Base-by-base conservation (phyloP, 2,888 invertebrate genomes). In the Phengaris arion region DNA sequence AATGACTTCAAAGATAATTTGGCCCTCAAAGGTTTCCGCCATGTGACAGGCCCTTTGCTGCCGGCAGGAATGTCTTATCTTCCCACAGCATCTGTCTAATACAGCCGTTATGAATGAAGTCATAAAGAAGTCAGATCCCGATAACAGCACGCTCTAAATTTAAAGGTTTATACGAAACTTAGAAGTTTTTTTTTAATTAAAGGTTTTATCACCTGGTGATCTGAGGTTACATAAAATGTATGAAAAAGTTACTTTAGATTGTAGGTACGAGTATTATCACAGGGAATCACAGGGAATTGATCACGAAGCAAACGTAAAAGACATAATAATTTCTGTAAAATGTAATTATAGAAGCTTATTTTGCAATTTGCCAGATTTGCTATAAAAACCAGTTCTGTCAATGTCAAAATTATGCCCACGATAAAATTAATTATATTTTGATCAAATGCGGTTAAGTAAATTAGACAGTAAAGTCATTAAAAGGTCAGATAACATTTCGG, bases 71-170 rank as follows among this genome's bases (percentile, higher is more conserved):
- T 82, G 79, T 75, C 69, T 82, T 83, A 83, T 83, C 83, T 80
- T 8, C 82, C 78, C 79, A 79, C 75, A 78, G 82, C 80, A 81
- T 83, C 81, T 82, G 81, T 78, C 80, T 81, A 81, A 82, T 82
- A 80, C 83, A 81, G 82, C 79, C 82, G 82, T 82, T 81, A 79
- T 79, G 80, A 80, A 80, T 80, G 80, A 78, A 79, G 80, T 75
- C 77, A 82, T 82, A 82, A 82, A 83, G 80, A 82, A 80, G 78
- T 77, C 75, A 78, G 70, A 48, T 57, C 69, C 22, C 55, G 72
- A 72, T 72, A 72, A 52, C 72, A 22, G 54, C 72, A 72, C 52
- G 64, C 35, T 45, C 35, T 64, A 64, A 64, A 64, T 64, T 13
- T 64, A 64, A 64, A 35, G 64, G 35, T 64, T 13, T 64, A 45